A percentile compares a stretch with the other conserved stretches of the same genome.
phyloP scores from a whole-genome alignment of 1,140 invertebrate genomes.

The Hormaphis cornu region DNA sequence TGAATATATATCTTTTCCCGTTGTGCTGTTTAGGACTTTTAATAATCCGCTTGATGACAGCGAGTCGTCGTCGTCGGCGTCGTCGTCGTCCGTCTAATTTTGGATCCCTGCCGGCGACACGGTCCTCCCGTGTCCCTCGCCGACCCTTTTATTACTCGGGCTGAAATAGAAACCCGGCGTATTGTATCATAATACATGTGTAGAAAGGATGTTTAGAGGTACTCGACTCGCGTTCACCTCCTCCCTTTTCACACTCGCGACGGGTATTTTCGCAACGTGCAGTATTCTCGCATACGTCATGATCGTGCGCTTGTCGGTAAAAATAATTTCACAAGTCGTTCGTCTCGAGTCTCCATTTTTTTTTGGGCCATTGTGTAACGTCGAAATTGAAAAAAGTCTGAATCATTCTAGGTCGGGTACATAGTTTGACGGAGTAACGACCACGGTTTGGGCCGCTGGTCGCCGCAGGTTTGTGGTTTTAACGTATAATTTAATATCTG shows the following conservation, averaged over 20 bases:
- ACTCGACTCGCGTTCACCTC: not conserved
- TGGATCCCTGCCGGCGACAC: slow-evolving; percentile 4
- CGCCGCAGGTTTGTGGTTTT: too few relatives aligned
- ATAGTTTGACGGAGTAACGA: too few relatives aligned
- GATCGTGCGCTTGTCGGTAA: not conserved
- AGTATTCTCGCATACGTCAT: not conserved
- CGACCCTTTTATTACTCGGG: slow-evolving; percentile 26
- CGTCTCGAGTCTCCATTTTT: too few relatives aligned
- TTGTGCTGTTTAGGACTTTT: slow-evolving; percentile 30
- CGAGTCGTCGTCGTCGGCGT: slow-evolving; percentile 10
- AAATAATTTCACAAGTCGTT: too few relatives aligned
- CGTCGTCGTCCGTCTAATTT: slow-evolving; percentile 20
- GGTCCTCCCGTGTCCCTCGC: too few relatives aligned
- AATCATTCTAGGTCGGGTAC: too few relatives aligned
- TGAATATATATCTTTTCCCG: slow-evolving; percentile 13
- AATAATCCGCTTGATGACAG: slow-evolving; percentile 31
- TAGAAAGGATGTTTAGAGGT: too few relatives aligned
- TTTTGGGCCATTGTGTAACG: not conserved
- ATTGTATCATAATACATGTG: too few relatives aligned
- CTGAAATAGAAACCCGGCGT: slow-evolving; percentile 25
- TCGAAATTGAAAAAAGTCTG: not conserved
- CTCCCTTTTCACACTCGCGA: not conserved
- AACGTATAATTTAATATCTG: too few relatives aligned
- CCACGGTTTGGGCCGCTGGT: too few relatives aligned
- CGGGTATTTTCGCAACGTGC: not conserved